A percentile compares a stretch with the other conserved stretches of the same genome.
Evolutionary conservation across 2,888 invertebrate species (phyloP).

Genomic region (Sepioteuthis lessoniana): DNA sequence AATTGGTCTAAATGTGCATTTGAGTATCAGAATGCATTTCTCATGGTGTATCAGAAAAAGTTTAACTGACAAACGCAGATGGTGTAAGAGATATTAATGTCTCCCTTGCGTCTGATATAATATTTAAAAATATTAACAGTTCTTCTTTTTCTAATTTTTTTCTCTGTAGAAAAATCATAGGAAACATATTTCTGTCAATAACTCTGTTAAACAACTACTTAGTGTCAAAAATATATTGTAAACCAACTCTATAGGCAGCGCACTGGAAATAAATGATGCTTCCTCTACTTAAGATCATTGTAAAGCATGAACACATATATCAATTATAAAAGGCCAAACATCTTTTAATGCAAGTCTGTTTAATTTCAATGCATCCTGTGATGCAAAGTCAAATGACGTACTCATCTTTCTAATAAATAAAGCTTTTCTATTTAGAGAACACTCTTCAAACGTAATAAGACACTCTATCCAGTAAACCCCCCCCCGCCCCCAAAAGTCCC

Average conservation of each 20-base stretch:
- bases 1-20: background rate
- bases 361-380: background rate
- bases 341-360: background rate
- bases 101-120: background rate
- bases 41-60: background rate
- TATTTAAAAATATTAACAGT: background rate
- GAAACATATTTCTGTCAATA: background rate
- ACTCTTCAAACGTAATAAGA: background rate
- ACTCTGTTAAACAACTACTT: background rate
- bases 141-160: background rate
- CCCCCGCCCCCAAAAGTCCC: too few species aligned
- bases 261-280: background rate
- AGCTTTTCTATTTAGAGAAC: background rate
- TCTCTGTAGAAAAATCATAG: background rate
- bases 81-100: background rate
- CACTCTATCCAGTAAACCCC: background rate
- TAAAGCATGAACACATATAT: background rate
- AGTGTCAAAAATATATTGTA: background rate
- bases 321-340: background rate
- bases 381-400: background rate
- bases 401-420: background rate
- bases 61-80: background rate
- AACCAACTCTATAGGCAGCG: background rate
- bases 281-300: background rate
- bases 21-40: background rate